Percentiles rank a stretch among this genome's conserved stretches.
These are phyloP conservation scores for Spinus pinus DNA, from an alignment of 2,797 vertebrate species.

Conservation along the genomic window DNA sequence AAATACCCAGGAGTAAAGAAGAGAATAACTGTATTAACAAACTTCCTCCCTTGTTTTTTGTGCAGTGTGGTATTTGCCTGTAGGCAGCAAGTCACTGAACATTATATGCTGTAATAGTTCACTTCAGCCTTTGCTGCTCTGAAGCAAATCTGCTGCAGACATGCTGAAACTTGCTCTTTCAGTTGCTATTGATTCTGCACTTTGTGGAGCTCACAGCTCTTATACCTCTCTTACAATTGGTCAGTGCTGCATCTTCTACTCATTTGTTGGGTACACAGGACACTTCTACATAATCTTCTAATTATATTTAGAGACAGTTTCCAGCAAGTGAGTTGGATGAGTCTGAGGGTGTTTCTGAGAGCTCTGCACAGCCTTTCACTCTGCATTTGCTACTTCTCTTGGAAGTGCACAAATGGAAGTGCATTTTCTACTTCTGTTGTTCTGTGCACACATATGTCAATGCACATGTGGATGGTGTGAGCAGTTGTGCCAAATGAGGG, in stretches of 20 bases:
- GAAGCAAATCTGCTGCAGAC: not conserved
- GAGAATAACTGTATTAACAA: not conserved
- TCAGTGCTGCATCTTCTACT: not conserved
- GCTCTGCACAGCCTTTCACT: not conserved
- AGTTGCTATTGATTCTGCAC: not conserved
- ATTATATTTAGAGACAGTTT: not conserved
- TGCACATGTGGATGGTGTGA: not conserved
- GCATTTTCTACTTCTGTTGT: not conserved
- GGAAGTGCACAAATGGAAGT: not conserved
- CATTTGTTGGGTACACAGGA: not conserved
- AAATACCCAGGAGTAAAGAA: not conserved
- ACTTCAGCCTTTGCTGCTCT: not conserved
- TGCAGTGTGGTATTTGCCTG: not conserved
- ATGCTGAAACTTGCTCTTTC: not conserved
- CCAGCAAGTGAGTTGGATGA: not conserved
- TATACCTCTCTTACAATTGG: accelerated
- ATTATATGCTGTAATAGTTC: not conserved
- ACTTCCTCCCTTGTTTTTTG: not conserved
- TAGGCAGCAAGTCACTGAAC: not conserved
- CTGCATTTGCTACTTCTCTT: not conserved
- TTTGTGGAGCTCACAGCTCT: not conserved
- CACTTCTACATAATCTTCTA: not conserved
- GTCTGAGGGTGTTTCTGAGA: not conserved
- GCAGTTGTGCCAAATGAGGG: not conserved
- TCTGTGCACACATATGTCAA: not conserved